Evolutionary conservation across 2,888 invertebrate species (phyloP).

Genomic region (Cantharis rufa): DNA sequence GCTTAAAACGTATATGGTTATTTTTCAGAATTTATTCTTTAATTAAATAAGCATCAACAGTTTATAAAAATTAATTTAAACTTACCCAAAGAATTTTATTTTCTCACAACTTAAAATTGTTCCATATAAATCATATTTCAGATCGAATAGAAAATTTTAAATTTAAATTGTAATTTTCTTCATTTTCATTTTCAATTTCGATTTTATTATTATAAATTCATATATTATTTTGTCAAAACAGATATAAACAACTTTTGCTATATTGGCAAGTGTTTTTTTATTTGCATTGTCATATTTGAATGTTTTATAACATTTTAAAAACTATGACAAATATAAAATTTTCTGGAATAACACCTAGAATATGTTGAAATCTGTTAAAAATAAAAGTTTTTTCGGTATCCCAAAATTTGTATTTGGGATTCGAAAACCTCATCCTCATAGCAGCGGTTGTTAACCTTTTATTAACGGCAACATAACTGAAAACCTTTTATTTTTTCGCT

Average conservation of each 20-base stretch:
- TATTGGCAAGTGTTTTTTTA: neutral
- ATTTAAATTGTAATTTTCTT: neutral
- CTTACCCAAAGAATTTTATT: neutral
- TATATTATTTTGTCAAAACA: neutral
- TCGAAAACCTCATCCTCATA: too few species aligned
- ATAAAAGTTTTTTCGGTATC: too few species aligned
- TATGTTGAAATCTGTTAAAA: too few species aligned
- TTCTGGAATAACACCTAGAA: too few species aligned
- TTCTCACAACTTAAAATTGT: neutral
- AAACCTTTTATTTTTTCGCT: too few species aligned
- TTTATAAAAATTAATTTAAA: neutral
- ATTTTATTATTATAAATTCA: too few species aligned
- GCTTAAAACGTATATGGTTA: neutral
- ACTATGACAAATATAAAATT: too few species aligned
- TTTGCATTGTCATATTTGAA: too few species aligned
- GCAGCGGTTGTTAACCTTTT: too few species aligned
- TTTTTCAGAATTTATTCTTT: neutral
- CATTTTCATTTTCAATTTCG: neutral
- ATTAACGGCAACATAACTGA: too few species aligned
- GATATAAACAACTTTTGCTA: neutral
- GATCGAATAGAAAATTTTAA: neutral
- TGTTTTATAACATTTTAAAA: too few species aligned
- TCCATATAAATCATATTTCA: neutral
- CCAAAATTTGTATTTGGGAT: too few species aligned
- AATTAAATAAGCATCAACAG: neutral